phyloP scores from a whole-genome alignment of 2,797 vertebrate genomes.

The Acanthis flammea region DNA sequence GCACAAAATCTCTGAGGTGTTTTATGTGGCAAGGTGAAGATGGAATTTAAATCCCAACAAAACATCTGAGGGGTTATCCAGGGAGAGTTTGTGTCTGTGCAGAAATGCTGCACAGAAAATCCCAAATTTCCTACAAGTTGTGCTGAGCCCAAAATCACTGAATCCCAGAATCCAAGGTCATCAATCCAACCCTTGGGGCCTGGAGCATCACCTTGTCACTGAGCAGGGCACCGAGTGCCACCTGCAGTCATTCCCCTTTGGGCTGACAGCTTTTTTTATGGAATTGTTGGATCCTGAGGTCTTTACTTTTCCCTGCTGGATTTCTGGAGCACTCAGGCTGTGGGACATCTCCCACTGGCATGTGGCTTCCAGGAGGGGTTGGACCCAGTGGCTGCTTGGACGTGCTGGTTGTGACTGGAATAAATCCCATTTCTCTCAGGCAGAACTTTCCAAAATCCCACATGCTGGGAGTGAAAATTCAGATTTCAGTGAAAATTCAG shows the following conservation, averaged over 20 bases:
- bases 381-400: background rate
- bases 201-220: background rate
- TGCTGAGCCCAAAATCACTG: background rate
- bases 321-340: background rate
- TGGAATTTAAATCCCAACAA: constrained; percentile 38
- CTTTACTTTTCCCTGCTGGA: background rate
- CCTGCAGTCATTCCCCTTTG: background rate
- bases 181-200: background rate
- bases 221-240: fast-evolving
- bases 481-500: background rate
- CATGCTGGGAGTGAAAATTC: background rate
- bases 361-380: background rate
- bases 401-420: fast-evolving
- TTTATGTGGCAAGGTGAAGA: constrained; percentile 32
- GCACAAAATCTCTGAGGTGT: constrained; percentile 9
- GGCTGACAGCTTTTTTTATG: background rate
- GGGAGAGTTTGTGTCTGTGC: background rate
- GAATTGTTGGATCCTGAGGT: background rate
- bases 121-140: background rate
- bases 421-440: fast-evolving
- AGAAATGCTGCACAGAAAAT: background rate
- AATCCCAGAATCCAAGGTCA: background rate
- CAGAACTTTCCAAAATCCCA: background rate
- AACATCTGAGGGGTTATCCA: background rate
- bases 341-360: background rate